Percentiles rank a stretch among this genome's conserved stretches.
Conservation (phyloP, 2,113 vertebrate genomes). For the Campylorhamphus procurvoides region DNA sequence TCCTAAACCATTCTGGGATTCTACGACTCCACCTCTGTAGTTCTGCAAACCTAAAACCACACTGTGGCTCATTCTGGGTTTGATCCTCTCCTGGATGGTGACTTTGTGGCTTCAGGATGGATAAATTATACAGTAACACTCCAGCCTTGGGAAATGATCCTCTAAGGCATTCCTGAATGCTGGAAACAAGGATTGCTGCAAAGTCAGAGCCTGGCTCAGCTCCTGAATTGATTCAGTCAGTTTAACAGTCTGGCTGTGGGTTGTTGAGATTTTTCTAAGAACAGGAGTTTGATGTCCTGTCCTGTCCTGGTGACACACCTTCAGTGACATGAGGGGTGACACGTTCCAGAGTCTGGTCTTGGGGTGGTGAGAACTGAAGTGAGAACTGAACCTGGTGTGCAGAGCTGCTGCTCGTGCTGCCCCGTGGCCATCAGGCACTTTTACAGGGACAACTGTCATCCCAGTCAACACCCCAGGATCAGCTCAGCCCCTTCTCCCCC, state of each 20-base stretch:
- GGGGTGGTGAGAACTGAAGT: not conserved
- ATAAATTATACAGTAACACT: not conserved
- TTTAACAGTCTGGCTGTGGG: fast-evolving
- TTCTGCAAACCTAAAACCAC: not conserved
- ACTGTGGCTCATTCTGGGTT: not conserved
- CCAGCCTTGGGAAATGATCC: not conserved
- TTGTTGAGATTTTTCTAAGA: not conserved
- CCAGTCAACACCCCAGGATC: fast-evolving
- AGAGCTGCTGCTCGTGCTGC: not conserved
- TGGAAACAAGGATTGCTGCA: not conserved
- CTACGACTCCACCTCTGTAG: not conserved
- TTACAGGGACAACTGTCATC: fast-evolving
- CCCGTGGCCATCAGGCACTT: too few species aligned
- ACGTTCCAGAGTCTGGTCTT: not conserved
- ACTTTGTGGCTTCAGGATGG: not conserved
- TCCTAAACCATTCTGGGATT: not conserved
- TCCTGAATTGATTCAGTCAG: not conserved
- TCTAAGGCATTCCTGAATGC: not conserved
- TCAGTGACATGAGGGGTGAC: not conserved
- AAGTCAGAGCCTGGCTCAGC: not conserved
- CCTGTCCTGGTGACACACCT: not conserved
- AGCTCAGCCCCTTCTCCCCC: not conserved
- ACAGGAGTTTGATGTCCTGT: not conserved
- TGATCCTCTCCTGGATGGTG: not conserved
- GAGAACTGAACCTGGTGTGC: not conserved